phyloP scores from a whole-genome alignment of 2,113 vertebrate species.

The Ciconia boyciana region DNA sequence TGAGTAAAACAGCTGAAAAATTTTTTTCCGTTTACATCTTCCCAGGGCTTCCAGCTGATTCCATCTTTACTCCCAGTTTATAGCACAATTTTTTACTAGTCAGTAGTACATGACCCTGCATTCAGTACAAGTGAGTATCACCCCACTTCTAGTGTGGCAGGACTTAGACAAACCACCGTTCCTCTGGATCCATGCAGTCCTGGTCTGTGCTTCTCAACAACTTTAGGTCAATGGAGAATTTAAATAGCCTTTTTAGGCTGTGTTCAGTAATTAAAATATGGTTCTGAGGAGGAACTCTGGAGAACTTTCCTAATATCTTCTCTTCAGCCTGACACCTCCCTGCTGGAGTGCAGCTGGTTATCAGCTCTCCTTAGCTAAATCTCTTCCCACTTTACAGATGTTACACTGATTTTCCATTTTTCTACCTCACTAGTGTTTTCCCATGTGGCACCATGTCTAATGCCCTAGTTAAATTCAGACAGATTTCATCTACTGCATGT shows the following conservation, averaged over 20 bases:
- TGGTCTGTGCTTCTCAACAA: not conserved
- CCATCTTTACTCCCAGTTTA: not conserved
- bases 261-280: not conserved
- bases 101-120: not conserved
- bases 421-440: not conserved
- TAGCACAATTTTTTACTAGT: not conserved
- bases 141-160: not conserved
- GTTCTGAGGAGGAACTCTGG: not conserved
- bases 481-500: conserved; percentile 22
- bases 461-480: not conserved
- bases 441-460: not conserved
- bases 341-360: not conserved
- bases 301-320: not conserved
- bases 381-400: not conserved
- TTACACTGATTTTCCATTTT: not conserved
- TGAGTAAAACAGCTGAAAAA: not conserved
- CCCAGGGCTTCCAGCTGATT: not conserved
- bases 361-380: not conserved
- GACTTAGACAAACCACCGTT: not conserved
- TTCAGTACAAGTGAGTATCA: not conserved
- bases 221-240: not conserved
- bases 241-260: not conserved
- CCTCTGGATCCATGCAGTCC: not conserved
- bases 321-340: not conserved
- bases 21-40: not conserved